These are phyloP conservation scores for Cottus gobio DNA, from an alignment of 2,113 vertebrate genomes.

Conservation along the genomic window DNA sequence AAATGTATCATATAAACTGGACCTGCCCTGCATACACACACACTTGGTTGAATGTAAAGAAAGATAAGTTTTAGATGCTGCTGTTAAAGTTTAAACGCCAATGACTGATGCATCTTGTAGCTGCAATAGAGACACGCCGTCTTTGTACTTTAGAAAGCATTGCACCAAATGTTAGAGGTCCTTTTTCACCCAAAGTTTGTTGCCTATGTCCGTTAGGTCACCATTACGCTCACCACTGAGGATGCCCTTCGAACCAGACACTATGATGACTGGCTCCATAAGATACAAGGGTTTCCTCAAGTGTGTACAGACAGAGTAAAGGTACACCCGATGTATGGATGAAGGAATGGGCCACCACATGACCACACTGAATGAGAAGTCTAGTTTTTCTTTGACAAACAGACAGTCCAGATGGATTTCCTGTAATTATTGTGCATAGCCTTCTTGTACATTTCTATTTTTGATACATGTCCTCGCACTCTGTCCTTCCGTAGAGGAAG, in stretches of 20 bases:
- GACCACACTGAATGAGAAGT: slow-evolving; percentile 60
- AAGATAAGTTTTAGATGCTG: slow-evolving; percentile 72
- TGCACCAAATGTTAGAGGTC: slow-evolving; percentile 65
- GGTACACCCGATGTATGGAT: slow-evolving; percentile 37
- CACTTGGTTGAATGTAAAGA: slow-evolving; percentile 79
- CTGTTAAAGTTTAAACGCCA: slow-evolving; percentile 68
- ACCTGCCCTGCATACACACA: slow-evolving; percentile 63
- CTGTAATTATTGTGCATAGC: slow-evolving; percentile 84
- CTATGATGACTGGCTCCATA: slow-evolving; percentile 22
- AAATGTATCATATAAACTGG: slow-evolving; percentile 63
- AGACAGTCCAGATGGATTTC: slow-evolving; percentile 51
- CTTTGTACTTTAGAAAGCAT: slow-evolving; percentile 66
- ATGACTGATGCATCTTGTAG: slow-evolving; percentile 65
- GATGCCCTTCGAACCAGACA: slow-evolving; percentile 33
- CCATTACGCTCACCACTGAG: slow-evolving; percentile 49
- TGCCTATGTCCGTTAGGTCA: slow-evolving; percentile 57
- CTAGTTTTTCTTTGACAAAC: slow-evolving; percentile 44
- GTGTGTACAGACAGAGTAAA: slow-evolving; percentile 41
- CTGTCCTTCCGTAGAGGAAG: slow-evolving; percentile 43
- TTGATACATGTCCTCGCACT: slow-evolving; percentile 80
- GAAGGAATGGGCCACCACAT: slow-evolving; percentile 29
- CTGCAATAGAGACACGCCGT: slow-evolving; percentile 52
- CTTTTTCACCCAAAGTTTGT: slow-evolving; percentile 62
- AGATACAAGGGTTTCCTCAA: slow-evolving; percentile 33
- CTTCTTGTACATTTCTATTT: slow-evolving; percentile 85